phyloP scores from a whole-genome alignment of 2,888 invertebrate species.

The Girardia tigrina region DNA sequence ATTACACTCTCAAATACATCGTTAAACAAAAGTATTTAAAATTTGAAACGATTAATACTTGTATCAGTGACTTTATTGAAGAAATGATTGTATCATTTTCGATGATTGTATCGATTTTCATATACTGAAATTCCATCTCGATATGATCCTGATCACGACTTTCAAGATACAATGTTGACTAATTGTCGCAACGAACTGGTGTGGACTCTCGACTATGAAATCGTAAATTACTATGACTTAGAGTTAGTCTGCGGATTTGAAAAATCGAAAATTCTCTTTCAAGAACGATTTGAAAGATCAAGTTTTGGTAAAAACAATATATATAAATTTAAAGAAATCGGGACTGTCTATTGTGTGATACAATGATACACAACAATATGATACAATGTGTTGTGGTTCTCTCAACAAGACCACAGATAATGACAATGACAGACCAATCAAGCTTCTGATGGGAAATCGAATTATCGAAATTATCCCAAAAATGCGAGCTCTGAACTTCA shows the following conservation, averaged over 20 bases:
- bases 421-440: neutral
- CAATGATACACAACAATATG: neutral
- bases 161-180: neutral
- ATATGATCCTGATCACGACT: constrained; percentile 59
- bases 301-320: neutral
- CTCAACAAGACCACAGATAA: neutral
- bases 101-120: constrained; percentile 51
- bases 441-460: constrained; percentile 23
- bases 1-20: constrained; percentile 24
- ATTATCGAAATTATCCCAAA: neutral
- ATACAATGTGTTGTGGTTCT: neutral
- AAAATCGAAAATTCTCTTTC: constrained; percentile 1
- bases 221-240: constrained; percentile 9
- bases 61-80: constrained; percentile 21
- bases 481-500: neutral
- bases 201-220: constrained; percentile 33
- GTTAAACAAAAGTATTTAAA: neutral
- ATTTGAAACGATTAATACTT: constrained; percentile 24
- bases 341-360: constrained; percentile 35
- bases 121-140: constrained; percentile 55
- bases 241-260: constrained; percentile 26
- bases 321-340: constrained; percentile 24
- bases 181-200: constrained; percentile 25
- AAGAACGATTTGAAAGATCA: constrained; percentile 27
- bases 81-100: neutral